These are phyloP conservation scores for Pelodiscus sinensis DNA, from an alignment of 2,113 vertebrate genomes.

Conservation along the genomic window DNA sequence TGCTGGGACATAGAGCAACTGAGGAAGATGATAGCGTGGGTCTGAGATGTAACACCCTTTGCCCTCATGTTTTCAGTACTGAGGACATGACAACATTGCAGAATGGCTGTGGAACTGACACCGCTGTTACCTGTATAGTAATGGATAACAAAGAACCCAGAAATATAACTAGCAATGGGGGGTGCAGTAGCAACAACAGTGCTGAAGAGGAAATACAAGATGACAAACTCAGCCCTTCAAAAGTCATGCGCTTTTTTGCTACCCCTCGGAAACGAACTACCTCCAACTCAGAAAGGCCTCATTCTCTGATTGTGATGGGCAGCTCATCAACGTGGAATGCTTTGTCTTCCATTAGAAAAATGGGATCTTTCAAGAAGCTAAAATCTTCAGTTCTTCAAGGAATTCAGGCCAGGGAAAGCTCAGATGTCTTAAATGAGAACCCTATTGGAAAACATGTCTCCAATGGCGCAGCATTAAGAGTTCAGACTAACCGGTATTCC, in stretches of 20 bases:
- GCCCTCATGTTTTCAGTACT: constrained; percentile 57
- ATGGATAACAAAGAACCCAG: constrained; percentile 74
- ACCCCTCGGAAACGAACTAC: constrained; percentile 79
- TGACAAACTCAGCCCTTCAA: constrained; percentile 82
- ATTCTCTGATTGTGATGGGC: constrained; percentile 76
- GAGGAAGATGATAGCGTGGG: constrained; percentile 51
- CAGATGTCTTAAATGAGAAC: constrained; percentile 65
- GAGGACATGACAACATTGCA: constrained; percentile 77
- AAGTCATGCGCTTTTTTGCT: constrained; percentile 87
- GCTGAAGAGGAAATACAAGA: constrained; percentile 76
- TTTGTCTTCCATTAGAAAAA: constrained; percentile 88
- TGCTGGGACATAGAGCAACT: background rate
- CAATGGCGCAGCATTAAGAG: constrained; percentile 68
- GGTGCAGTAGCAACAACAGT: constrained; percentile 48
- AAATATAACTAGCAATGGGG: constrained; percentile 74
- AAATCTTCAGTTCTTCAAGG: constrained; percentile 93
- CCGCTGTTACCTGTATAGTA: constrained; percentile 56
- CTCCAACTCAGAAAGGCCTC: constrained; percentile 73
- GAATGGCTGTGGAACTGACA: constrained; percentile 69
- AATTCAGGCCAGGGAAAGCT: constrained; percentile 85
- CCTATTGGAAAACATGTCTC: constrained; percentile 37
- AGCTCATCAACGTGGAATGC: constrained; percentile 85
- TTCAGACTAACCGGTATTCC: constrained; percentile 51
- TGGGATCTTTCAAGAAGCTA: constrained; percentile 94
- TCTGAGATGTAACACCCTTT: constrained; percentile 67